These are phyloP conservation scores for Drosophila stalkeri DNA, from an alignment of 2,888 invertebrate genomes.

Conservation along the genomic window DNA sequence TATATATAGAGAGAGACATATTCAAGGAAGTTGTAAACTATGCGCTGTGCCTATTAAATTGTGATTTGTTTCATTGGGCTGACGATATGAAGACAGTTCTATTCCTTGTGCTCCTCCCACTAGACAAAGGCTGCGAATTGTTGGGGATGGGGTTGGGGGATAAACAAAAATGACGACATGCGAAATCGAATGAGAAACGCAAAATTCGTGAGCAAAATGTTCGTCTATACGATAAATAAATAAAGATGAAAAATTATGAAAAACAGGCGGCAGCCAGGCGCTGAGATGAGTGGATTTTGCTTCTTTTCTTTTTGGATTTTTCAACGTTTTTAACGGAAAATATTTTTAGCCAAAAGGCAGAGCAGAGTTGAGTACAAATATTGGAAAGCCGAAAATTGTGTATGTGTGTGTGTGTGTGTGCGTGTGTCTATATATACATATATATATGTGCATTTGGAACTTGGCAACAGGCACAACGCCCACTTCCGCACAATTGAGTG, in stretches of 20 bases:
- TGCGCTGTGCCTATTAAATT: constrained; percentile 63
- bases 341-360: constrained; percentile 72
- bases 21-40: constrained; percentile 74
- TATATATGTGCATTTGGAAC: constrained; percentile 37
- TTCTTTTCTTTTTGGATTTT: constrained; percentile 38
- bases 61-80: constrained; percentile 62
- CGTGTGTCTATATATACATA: constrained; percentile 12
- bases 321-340: constrained; percentile 61
- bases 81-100: constrained; percentile 4
- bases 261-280: constrained; percentile 63
- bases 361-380: constrained; percentile 54
- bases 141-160: constrained; percentile 25
- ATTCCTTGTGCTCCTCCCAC: constrained; percentile 20
- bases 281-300: constrained; percentile 29
- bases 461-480: constrained; percentile 70
- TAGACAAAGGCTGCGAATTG: constrained; percentile 56
- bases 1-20: constrained; percentile 28
- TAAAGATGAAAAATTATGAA: constrained; percentile 77
- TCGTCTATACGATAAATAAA: constrained; percentile 54
- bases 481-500: constrained; percentile 59
- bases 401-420: constrained; percentile 17
- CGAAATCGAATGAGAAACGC: constrained; percentile 40
- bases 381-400: constrained; percentile 70
- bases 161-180: constrained; percentile 76
- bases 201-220: constrained; percentile 38